A percentile compares a stretch with the other conserved stretches of the same genome.
phyloP scores from a whole-genome alignment of 2,797 vertebrate genomes.

The Euphonia xanthogaster region DNA sequence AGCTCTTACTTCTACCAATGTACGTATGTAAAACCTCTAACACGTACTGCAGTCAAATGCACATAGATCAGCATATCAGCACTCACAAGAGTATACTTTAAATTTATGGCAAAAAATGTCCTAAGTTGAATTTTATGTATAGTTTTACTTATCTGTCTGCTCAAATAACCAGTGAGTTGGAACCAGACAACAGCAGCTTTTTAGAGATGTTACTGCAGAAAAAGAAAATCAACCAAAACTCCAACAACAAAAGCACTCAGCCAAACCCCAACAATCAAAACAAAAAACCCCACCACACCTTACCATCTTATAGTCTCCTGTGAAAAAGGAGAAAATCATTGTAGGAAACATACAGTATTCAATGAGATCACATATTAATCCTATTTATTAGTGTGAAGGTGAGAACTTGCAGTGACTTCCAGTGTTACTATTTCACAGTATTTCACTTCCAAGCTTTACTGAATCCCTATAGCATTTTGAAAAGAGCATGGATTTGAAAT shows the following conservation, averaged over 20 bases:
- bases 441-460: neutral
- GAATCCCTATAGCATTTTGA: neutral
- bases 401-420: neutral
- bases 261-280: neutral
- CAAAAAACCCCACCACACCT: neutral
- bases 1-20: neutral
- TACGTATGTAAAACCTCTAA: neutral
- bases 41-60: neutral
- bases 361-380: neutral
- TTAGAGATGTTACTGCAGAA: neutral
- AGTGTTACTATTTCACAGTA: neutral
- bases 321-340: neutral
- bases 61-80: neutral
- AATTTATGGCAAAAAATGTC: neutral
- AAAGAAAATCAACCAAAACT: neutral
- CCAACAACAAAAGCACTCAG: neutral
- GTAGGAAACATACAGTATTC: neutral
- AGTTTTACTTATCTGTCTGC: neutral
- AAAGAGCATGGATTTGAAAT: neutral
- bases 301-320: neutral
- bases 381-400: neutral
- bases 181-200: neutral
- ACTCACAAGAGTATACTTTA: neutral
- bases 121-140: neutral
- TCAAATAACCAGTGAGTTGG: neutral